Conservation (phyloP, 1,140 invertebrate species). For the Atopsyche davidsoni region DNA sequence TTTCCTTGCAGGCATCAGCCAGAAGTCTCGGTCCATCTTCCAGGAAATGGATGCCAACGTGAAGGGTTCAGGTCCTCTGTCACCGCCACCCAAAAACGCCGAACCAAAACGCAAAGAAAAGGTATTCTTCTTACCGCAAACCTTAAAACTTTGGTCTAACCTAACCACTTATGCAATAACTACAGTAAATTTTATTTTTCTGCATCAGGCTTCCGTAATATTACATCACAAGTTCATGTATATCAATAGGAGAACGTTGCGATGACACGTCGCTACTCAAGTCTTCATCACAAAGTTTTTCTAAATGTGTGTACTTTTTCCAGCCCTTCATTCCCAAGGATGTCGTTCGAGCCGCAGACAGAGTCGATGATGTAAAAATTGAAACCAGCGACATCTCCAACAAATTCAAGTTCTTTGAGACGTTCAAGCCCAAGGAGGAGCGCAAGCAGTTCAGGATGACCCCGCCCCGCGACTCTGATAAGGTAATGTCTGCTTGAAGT, state of each 20-base stretch:
- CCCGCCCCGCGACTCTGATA: slow-evolving; percentile 69
- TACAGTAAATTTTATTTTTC: too few relatives aligned
- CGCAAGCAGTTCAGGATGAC: slow-evolving; percentile 78
- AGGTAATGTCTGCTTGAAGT: too few relatives aligned
- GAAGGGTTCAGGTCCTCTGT: slow-evolving; percentile 44
- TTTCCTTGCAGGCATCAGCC: slow-evolving; percentile 68
- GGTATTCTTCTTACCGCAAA: too few relatives aligned
- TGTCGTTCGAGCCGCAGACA: slow-evolving; percentile 64
- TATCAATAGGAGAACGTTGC: too few relatives aligned
- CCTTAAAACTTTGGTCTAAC: too few relatives aligned
- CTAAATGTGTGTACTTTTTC: slow-evolving; percentile 8
- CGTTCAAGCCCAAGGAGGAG: slow-evolving; percentile 65
- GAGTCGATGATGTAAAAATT: slow-evolving; percentile 68
- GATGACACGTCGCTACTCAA: too few relatives aligned
- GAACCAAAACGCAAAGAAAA: slow-evolving; percentile 51
- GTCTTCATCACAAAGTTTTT: too few relatives aligned
- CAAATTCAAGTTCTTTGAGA: slow-evolving; percentile 89
- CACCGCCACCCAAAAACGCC: slow-evolving; percentile 41
- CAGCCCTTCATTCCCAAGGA: slow-evolving; percentile 58
- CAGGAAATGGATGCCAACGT: slow-evolving; percentile 73
- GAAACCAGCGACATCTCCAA: slow-evolving; percentile 75
- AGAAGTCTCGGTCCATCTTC: slow-evolving; percentile 79
- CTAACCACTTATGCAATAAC: too few relatives aligned
- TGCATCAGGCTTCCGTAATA: too few relatives aligned
- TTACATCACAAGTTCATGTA: too few relatives aligned